phyloP scores from a whole-genome alignment of 2,797 vertebrate species.

The Eulemur coronatus region DNA sequence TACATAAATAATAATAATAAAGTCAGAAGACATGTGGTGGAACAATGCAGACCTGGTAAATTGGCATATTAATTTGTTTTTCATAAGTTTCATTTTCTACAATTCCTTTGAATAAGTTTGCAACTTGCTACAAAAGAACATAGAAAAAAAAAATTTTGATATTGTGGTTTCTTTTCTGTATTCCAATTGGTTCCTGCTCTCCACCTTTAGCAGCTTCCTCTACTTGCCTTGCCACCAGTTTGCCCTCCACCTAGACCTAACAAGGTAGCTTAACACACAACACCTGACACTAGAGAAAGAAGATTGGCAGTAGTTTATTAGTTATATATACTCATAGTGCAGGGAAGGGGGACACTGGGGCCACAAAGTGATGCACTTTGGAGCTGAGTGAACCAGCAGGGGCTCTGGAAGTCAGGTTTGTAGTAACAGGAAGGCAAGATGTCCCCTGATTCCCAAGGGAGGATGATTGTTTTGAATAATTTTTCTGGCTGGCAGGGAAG shows the following conservation, averaged over 20 bases:
- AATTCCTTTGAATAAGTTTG: not conserved
- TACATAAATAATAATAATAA: not conserved
- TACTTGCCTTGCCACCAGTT: too few relatives aligned
- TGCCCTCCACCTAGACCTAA: too few relatives aligned
- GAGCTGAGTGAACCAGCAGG: not conserved
- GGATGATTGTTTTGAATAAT: not conserved
- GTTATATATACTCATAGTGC: too few relatives aligned
- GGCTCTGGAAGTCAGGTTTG: not conserved
- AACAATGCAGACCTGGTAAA: not conserved
- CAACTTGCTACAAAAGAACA: not conserved
- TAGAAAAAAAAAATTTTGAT: too few relatives aligned
- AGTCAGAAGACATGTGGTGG: not conserved
- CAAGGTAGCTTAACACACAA: not conserved
- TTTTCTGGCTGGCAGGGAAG: not conserved
- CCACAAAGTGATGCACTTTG: not conserved
- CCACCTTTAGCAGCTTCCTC: too few relatives aligned
- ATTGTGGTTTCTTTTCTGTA: too few relatives aligned
- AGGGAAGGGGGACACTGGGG: not conserved
- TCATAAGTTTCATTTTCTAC: not conserved
- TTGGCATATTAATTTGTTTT: not conserved
- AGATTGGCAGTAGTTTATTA: not conserved
- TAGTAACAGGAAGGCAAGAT: not conserved
- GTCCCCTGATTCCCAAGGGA: too few relatives aligned
- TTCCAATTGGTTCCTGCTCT: too few relatives aligned
- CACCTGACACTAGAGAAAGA: not conserved